phyloP scores from a whole-genome alignment of 2,888 invertebrate species.

The Melangyna quadrimaculata region DNA sequence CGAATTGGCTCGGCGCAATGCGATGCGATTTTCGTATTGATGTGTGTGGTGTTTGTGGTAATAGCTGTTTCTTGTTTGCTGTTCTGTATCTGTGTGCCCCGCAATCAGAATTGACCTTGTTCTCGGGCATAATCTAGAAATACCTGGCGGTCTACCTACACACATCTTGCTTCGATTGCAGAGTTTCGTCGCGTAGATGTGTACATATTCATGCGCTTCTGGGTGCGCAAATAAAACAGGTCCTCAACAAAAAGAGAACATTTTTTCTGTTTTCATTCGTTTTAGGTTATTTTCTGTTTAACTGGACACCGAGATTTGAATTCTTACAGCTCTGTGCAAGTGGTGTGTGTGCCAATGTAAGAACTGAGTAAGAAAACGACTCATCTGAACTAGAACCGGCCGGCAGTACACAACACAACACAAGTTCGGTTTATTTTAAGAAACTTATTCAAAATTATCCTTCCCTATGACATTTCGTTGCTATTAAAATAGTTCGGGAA shows the following conservation, averaged over 20 bases:
- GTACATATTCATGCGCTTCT: background rate
- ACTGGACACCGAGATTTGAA: conserved; percentile 46
- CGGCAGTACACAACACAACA: conserved; percentile 6
- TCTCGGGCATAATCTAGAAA: conserved; percentile 66
- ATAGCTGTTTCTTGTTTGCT: conserved; percentile 1
- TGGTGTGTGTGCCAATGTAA: conserved; percentile 20
- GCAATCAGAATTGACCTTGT: conserved; percentile 70
- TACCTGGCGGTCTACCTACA: conserved; percentile 66
- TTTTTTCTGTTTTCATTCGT: background rate
- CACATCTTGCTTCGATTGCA: conserved; percentile 37
- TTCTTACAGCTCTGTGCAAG: background rate
- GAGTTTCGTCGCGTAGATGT: conserved; percentile 5
- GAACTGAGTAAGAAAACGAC: conserved; percentile 8
- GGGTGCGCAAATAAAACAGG: conserved; percentile 47
- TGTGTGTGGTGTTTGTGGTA: background rate
- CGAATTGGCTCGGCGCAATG: too few species aligned
- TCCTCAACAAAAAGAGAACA: conserved; percentile 22
- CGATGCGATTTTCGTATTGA: background rate
- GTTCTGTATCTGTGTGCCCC: conserved; percentile 44
- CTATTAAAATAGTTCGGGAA: conserved; percentile 41
- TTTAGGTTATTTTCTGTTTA: conserved; percentile 29
- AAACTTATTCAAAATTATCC: conserved; percentile 31
- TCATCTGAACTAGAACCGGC: conserved; percentile 44
- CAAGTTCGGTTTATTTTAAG: conserved; percentile 49
- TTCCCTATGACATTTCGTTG: conserved; percentile 56